These are phyloP conservation scores for Gopherus flavomarginatus DNA, from an alignment of 2,113 vertebrate genomes.

Conservation along the genomic window DNA sequence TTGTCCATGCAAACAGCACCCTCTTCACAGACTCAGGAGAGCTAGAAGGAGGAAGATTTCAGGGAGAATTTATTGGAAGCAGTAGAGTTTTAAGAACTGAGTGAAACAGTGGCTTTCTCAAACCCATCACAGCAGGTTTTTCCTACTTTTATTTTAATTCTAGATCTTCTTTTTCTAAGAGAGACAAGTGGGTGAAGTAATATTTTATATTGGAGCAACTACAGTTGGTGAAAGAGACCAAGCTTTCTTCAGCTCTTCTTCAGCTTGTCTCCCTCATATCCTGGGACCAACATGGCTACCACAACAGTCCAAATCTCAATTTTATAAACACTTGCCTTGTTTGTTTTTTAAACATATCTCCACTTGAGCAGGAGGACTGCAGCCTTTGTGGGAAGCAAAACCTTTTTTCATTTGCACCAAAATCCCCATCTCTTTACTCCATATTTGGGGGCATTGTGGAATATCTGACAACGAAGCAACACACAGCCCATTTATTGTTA, in stretches of 20 bases:
- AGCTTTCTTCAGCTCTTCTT: background rate
- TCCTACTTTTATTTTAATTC: background rate
- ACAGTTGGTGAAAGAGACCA: background rate
- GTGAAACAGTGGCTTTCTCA: background rate
- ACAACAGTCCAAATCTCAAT: background rate
- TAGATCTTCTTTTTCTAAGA: background rate
- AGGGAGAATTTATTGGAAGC: background rate
- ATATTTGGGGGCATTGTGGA: background rate
- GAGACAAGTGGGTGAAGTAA: background rate
- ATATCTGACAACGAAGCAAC: background rate
- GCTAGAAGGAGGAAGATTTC: background rate
- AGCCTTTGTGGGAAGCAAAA: background rate
- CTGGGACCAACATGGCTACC: background rate
- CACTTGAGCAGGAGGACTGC: background rate
- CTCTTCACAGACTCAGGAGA: background rate
- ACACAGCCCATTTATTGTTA: background rate
- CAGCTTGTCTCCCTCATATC: background rate
- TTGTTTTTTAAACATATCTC: background rate
- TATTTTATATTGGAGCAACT: background rate
- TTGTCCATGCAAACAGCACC: background rate
- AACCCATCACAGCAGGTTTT: background rate
- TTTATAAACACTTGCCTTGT: background rate
- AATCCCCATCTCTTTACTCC: background rate
- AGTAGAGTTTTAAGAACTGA: background rate
- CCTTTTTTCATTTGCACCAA: background rate